Conservation (phyloP, 2,797 vertebrate species). For the Chelmon rostratus region DNA sequence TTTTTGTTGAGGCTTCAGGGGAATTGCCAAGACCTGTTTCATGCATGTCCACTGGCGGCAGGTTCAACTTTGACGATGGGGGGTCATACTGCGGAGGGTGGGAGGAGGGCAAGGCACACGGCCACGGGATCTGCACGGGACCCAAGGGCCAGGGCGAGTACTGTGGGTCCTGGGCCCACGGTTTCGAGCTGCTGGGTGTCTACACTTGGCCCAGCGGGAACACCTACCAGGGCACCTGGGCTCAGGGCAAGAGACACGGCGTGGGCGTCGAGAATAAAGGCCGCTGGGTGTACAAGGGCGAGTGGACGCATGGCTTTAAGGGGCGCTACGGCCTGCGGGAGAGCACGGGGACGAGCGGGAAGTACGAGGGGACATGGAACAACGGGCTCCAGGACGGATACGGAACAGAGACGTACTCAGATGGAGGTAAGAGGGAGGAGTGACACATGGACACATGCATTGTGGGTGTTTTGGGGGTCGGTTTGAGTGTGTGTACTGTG, state of each 20-base stretch:
- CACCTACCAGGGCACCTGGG: constrained; percentile 99
- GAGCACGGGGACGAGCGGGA: constrained; percentile 94
- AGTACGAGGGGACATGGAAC: constrained; percentile 99
- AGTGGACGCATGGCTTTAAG: constrained; percentile 99
- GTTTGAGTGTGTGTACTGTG: constrained; percentile 20
- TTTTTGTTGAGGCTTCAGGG: constrained; percentile 88
- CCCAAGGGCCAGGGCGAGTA: constrained; percentile 99
- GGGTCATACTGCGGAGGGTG: constrained; percentile 99
- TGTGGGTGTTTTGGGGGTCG: constrained; percentile 52
- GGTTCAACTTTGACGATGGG: constrained; percentile 99
- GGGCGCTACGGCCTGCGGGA: constrained; percentile 97
- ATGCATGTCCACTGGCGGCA: constrained; percentile 99
- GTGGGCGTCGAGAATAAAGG: constrained; percentile 98
- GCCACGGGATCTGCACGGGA: constrained; percentile 98
- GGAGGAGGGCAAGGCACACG: constrained; percentile 99
- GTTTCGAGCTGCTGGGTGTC: constrained; percentile 98
- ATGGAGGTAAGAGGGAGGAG: constrained; percentile 92
- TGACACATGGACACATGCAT: constrained; percentile 30
- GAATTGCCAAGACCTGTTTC: constrained; percentile 97
- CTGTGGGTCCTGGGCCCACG: constrained; percentile 97
- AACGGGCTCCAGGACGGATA: constrained; percentile 99
- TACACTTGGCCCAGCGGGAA: constrained; percentile 99
- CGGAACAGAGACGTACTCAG: constrained; percentile 98
- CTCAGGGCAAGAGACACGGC: constrained; percentile 98
- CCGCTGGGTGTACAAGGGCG: constrained; percentile 98